Conservation (phyloP, 1,140 invertebrate species). For the Pemphigus obesinymphae region DNA sequence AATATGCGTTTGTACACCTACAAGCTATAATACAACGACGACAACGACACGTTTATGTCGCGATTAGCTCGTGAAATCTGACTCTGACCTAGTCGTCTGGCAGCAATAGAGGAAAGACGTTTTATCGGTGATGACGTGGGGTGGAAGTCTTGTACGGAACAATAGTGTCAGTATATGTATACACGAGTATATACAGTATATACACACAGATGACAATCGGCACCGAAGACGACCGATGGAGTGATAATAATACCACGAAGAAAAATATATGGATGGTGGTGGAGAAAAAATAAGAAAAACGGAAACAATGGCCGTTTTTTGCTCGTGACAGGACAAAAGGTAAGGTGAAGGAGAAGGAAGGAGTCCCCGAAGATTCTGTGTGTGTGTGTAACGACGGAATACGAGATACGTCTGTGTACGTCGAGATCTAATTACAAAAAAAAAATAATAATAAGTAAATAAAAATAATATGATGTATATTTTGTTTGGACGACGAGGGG, state of each 20-base stretch:
- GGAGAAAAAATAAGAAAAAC: conserved; percentile 19
- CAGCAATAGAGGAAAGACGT: not conserved
- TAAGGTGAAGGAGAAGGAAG: not conserved
- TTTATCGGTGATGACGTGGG: not conserved
- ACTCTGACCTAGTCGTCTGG: conserved; percentile 6
- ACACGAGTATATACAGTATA: not conserved
- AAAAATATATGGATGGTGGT: no score
- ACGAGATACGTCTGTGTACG: conserved; percentile 3
- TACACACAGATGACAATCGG: conserved; percentile 33
- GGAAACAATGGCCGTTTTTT: conserved; percentile 38
- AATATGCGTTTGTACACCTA: not conserved
- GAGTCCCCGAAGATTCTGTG: conserved; percentile 11
- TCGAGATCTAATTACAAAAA: conserved; percentile 39
- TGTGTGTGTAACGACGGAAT: not conserved
- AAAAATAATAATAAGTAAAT: not conserved
- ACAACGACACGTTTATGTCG: not conserved
- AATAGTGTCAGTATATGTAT: not conserved
- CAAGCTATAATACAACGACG: not conserved
- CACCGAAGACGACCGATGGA: conserved; percentile 25
- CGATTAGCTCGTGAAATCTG: conserved; percentile 29
- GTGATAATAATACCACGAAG: conserved; percentile 2
- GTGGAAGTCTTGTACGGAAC: conserved; percentile 14
- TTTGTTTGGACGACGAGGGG: not conserved
- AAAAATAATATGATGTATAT: conserved; percentile 25
- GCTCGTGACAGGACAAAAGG: conserved; percentile 32